Evolutionary conservation across 2,888 invertebrate species (phyloP), one percentile per base, ranked within the genome.

Genomic region (Caenorhabditis imperialis): DNA sequence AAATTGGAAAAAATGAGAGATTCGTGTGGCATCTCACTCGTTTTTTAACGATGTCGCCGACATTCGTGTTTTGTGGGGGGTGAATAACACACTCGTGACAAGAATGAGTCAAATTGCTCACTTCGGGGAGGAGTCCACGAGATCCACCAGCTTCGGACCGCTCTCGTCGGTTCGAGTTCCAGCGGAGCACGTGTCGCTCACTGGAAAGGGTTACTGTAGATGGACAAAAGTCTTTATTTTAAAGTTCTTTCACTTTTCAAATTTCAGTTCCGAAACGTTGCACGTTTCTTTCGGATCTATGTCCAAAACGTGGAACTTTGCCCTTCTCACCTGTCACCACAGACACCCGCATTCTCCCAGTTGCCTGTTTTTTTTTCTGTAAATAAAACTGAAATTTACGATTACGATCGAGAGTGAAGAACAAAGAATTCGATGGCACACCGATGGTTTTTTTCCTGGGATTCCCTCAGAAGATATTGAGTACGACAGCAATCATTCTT

Each of bases 131-230:
- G 53, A 35, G 22, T 51, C 27, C 12, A 83, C 44, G 20, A 79
- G 76, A 12, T 72, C 65, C 1, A 57, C 38, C 1, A 85, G 67
- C 23, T 48, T 40, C 8, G 85, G 84, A 3, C 85, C 85, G 45
- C 85, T 84, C 69, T 79, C 61, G 62, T 85, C 85, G 25, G 53
- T 44, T 14, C 75, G 70, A 7, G 62, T 72, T 37, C 81, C 82
- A 30, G 53, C 60, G 22, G 50, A 67, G n/a, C 74, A 79, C 1
- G 81, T 74, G 57, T 85, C 85, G 54, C 85, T 85, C 16, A 85
- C 79, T 58, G 79, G 58, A 77, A 23, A 7, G 27, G 18, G 10
- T 14, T 30, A 54, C 33, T 8, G 20, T 35, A 18, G 16, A n/a
- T n/a, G n/a, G n/a, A n/a, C n/a, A n/a, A n/a, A n/a, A n/a, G n/a